Base-by-base conservation (phyloP, 2,888 invertebrate genomes). In the Idaea dimidiata region DNA sequence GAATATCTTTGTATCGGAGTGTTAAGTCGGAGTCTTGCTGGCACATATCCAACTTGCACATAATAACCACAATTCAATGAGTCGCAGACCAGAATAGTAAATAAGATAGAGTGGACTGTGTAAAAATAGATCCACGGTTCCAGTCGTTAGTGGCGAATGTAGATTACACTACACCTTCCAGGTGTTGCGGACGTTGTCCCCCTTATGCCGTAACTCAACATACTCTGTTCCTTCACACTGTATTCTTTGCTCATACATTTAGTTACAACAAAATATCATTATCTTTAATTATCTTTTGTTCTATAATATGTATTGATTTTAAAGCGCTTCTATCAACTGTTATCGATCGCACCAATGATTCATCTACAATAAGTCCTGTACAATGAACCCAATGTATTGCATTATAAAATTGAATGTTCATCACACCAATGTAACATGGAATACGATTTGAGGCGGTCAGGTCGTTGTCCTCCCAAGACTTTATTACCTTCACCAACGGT, bases 1-100 rank as follows among this genome's bases (percentile, higher is more conserved):
- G 89, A 88, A 91, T 90, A 91, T 90, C 88, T 89, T 76, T 79
- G 80, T 84, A 86, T 87, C 86, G 81, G 87, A 83, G 86, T 80
- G 86, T 86, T 87, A 86, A 84, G 87, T 86, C 82, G 76, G 85
- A 82, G 84, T 79, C 80, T 80, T 72, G 81, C 84, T 92, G 92
- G 92, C 92, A 86, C 81, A 81, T 84, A 82, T 90, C 92, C 91
- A 91, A 91, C 86, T 86, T 89, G 89, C 91, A 91, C 91, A 91
- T 92, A 91, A 91, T 92, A 91, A 91, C 91, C 89, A 91, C 92
- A 91, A 91, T 92, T 91, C 91, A 92, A 92, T 91, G 91, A 91
- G 91, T 88, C 88, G 89, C 89, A 85, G 89, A 89, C 92, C 86
- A 90, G 91, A 92, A 91, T 91, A 92, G 92, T 91, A 89, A 92